A percentile compares a stretch with the other conserved stretches of the same genome.
Conservation (phyloP, 2,797 vertebrate species). For the Astyanax mexicanus region DNA sequence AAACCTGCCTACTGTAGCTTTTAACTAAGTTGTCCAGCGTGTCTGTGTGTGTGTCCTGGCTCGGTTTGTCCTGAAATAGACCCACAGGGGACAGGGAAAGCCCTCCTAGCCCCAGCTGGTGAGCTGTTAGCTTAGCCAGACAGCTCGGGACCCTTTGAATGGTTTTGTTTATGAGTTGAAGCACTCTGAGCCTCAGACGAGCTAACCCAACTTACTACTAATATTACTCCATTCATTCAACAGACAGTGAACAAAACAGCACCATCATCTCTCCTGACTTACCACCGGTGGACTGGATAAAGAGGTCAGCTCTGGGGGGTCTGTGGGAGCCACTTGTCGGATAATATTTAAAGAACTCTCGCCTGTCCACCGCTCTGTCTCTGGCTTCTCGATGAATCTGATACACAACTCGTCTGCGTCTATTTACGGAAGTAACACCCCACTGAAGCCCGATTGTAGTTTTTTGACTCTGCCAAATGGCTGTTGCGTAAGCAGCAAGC, state of each 20-base stretch:
- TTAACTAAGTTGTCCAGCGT: not conserved
- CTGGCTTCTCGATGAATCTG: constrained; percentile 45
- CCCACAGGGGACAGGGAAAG: not conserved
- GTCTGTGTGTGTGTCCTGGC: not conserved
- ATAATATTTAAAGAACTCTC: constrained; percentile 14
- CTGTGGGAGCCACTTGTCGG: not conserved
- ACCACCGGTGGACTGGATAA: not conserved
- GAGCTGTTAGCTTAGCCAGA: not conserved
- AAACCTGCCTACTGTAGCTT: not conserved
- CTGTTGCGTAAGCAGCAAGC: not conserved
- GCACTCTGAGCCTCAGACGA: not conserved
- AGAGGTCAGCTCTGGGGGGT: not conserved
- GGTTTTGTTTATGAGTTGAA: constrained; percentile 4
- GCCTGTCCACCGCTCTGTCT: constrained; percentile 4
- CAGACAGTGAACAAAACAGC: not conserved
- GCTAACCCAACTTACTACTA: not conserved
- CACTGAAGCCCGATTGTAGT: constrained; percentile 30
- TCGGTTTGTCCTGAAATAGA: not conserved
- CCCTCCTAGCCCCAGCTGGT: not conserved
- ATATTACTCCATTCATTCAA: constrained; percentile 2
- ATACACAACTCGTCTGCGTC: constrained; percentile 28
- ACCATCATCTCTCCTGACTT: constrained; percentile 27
- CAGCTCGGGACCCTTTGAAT: not conserved
- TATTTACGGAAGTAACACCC: constrained; percentile 55
- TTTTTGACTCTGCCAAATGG: constrained; percentile 7